A percentile compares a stretch with the other conserved stretches of the same genome.
Conservation (phyloP, 2,797 vertebrate species). For the Rhinella marina region DNA sequence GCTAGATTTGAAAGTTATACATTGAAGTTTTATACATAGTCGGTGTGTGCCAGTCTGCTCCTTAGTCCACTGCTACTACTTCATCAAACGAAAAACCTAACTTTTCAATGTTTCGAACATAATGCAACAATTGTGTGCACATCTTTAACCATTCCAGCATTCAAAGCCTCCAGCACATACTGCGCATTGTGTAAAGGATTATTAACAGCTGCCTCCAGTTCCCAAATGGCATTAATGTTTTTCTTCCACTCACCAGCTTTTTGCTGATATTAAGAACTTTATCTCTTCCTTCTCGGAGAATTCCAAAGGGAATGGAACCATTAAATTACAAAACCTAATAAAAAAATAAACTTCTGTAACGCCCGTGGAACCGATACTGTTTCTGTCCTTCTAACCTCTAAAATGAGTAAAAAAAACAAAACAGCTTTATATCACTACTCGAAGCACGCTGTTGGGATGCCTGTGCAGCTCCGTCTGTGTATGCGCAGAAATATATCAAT, state of each 20-base stretch:
- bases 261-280: conserved; percentile 51
- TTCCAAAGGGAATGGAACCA: conserved; percentile 43
- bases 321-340: conserved; percentile 53
- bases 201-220: conserved; percentile 49
- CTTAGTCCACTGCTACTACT: background rate
- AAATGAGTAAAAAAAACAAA: conserved; percentile 16
- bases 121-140: conserved; percentile 19
- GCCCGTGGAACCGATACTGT: background rate
- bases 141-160: conserved; percentile 16
- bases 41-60: background rate
- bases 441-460: conserved; percentile 5
- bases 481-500: conserved; percentile 29
- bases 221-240: conserved; percentile 50
- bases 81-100: background rate
- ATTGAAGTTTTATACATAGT: background rate
- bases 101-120: background rate
- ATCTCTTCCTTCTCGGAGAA: conserved; percentile 49
- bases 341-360: conserved; percentile 40
- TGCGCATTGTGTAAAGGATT: conserved; percentile 45
- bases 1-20: too few relatives aligned
- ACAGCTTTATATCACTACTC: conserved; percentile 1
- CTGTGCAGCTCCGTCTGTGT: background rate
- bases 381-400: conserved; percentile 27
- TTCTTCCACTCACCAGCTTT: conserved; percentile 46
- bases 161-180: conserved; percentile 13